Percentiles rank a stretch among this genome's conserved stretches.
These are phyloP conservation scores for Oryctolagus cuniculus DNA, from an alignment of 2,113 vertebrate genomes.

Conservation along the genomic window mOryCun1.1 NC_091439.1:21110001-21110500, in stretches of 20 bases:
- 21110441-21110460: background rate
- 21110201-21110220: conserved; percentile 89
- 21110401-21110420: background rate
- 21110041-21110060: conserved; percentile 82
- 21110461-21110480: background rate
- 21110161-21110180: conserved; percentile 22
- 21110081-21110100: conserved; percentile 61
- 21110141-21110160: conserved; percentile 48
- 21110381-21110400: background rate
- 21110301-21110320: conserved; percentile 98
- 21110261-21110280: conserved; percentile 98
- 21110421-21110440: background rate
- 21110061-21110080: conserved; percentile 81
- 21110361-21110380: conserved; percentile 95
- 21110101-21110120: conserved; percentile 73
- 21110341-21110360: conserved; percentile 92
- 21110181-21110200: background rate
- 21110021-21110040: conserved; percentile 87
- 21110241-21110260: conserved; percentile 96
- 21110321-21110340: conserved; percentile 99
- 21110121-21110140: conserved; percentile 35
- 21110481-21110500: background rate
- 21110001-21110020: conserved; percentile 83
- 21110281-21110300: conserved; percentile 96
- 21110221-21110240: conserved; percentile 92